Percentiles rank a stretch among this genome's conserved stretches.
These are phyloP conservation scores for Passer montanus DNA, from an alignment of 2,113 vertebrate genomes.

Conservation along the genomic window DNA sequence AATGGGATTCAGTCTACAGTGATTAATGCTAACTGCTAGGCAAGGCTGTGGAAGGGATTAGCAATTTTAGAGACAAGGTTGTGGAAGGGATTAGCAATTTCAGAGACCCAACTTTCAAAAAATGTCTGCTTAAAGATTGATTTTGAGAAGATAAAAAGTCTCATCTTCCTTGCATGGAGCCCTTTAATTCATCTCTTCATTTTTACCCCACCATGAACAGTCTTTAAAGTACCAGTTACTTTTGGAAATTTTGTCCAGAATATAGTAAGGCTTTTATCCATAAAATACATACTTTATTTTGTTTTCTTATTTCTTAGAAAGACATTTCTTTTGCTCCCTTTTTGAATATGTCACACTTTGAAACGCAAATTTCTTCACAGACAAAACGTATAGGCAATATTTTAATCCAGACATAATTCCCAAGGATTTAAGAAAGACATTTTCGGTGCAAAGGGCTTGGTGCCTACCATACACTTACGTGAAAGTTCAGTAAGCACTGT, in stretches of 20 bases:
- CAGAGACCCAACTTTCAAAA: background rate
- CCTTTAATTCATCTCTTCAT: background rate
- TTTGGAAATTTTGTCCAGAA: background rate
- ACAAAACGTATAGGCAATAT: background rate
- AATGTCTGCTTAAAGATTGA: background rate
- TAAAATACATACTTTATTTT: background rate
- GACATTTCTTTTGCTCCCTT: background rate
- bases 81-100: background rate
- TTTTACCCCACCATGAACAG: background rate
- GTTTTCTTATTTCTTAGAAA: background rate
- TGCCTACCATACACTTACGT: background rate
- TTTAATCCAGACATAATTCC: conserved; percentile 14
- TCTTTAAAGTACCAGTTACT: background rate
- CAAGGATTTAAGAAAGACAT: background rate
- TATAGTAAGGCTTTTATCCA: background rate
- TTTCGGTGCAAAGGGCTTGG: background rate
- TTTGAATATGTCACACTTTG: background rate
- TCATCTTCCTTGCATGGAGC: background rate
- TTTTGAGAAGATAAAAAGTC: background rate
- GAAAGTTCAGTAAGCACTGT: background rate
- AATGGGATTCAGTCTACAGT: background rate
- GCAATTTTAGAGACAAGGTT: background rate
- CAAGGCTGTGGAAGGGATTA: background rate
- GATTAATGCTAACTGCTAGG: background rate
- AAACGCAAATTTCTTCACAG: background rate